phyloP scores from a whole-genome alignment of 2,113 vertebrate genomes.

The Ondatra zibethicus region DNA sequence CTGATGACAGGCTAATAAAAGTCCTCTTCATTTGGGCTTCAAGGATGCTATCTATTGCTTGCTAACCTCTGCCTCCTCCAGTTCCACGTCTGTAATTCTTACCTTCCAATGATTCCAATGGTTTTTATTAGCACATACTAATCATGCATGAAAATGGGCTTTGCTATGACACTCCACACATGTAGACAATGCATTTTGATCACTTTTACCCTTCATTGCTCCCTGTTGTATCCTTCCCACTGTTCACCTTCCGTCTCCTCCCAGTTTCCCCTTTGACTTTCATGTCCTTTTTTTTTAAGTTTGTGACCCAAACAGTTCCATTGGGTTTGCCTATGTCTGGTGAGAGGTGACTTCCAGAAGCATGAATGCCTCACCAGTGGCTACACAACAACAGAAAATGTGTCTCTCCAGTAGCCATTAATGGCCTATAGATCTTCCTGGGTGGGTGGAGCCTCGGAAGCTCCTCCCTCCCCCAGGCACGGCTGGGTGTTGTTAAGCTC shows the following conservation, averaged over 20 bases:
- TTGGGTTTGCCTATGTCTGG: neutral
- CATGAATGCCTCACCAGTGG: too few species aligned
- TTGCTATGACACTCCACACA: neutral
- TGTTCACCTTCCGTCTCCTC: neutral
- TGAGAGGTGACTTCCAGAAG: neutral
- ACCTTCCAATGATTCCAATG: too few species aligned
- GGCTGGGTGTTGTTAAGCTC: neutral
- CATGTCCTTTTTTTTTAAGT: neutral
- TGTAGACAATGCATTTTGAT: neutral
- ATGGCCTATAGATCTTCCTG: neutral
- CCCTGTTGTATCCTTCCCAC: neutral
- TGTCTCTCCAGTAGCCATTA: neutral
- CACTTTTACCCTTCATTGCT: neutral
- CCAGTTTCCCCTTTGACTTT: neutral
- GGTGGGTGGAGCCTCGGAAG: too few species aligned
- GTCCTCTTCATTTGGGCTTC: neutral
- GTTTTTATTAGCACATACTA: neutral
- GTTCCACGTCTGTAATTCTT: neutral
- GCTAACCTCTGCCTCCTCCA: neutral
- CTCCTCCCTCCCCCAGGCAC: rapidly evolving
- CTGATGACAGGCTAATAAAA: neutral
- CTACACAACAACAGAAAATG: neutral
- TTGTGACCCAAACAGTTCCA: too few species aligned
- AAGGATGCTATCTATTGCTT: neutral
- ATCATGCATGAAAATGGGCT: too few species aligned